phyloP scores from a whole-genome alignment of 2,113 vertebrate genomes.

The Boleophthalmus pectinirostris region DNA sequence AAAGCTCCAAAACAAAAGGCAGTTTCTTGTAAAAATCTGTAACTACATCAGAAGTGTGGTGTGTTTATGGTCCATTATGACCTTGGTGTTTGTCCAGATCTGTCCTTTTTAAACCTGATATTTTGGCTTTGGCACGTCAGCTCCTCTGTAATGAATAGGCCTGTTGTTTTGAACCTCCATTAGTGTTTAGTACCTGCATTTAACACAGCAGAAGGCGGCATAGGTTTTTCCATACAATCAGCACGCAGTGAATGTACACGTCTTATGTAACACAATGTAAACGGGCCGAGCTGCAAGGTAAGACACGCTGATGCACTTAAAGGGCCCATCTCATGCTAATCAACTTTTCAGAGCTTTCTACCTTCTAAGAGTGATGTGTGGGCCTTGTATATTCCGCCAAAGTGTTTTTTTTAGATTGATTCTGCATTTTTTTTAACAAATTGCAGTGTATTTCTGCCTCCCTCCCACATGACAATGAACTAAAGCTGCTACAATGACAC shows the following conservation, averaged over 20 bases:
- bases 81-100: slow-evolving; percentile 43
- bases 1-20: not conserved
- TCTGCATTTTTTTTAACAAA: too few relatives aligned
- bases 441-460: too few relatives aligned
- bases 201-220: not conserved
- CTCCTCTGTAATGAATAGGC: slow-evolving; percentile 45
- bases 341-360: too few relatives aligned
- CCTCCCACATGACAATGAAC: too few relatives aligned
- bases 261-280: not conserved
- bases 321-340: too few relatives aligned
- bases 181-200: not conserved
- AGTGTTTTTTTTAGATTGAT: too few relatives aligned
- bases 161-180: slow-evolving; percentile 30
- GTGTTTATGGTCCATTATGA: slow-evolving; percentile 36
- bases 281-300: not conserved
- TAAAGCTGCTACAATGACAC: too few relatives aligned
- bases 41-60: not conserved
- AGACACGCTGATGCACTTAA: not conserved
- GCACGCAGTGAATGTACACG: not conserved
- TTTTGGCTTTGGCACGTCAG: slow-evolving; percentile 51
- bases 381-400: too few relatives aligned
- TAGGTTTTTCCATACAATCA: slow-evolving; percentile 1
- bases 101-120: slow-evolving; percentile 52
- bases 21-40: slow-evolving; percentile 10
- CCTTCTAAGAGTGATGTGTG: too few relatives aligned